Conservation (phyloP, 2,113 vertebrate species). For the Dicrurus megarhynchus region DNA sequence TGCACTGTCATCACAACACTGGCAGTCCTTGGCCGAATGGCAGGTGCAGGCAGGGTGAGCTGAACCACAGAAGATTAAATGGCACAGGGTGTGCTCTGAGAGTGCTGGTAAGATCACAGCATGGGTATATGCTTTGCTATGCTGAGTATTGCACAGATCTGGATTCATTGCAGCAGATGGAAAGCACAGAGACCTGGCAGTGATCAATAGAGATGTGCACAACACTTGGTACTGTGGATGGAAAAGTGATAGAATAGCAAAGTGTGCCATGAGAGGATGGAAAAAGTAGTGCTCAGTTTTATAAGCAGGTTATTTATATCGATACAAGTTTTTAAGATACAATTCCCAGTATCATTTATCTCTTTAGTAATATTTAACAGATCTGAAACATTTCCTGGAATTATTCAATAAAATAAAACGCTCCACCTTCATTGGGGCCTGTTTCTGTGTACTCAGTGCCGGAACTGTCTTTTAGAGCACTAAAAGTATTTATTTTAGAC, state of each 20-base stretch:
- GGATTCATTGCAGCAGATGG: not conserved
- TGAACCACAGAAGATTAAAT: not conserved
- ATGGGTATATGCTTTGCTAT: accelerated
- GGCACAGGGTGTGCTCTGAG: not conserved
- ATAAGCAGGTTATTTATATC: not conserved
- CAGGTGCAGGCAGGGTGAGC: not conserved
- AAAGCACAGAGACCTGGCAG: not conserved
- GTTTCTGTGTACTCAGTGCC: not conserved
- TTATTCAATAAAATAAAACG: not conserved
- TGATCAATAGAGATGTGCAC: accelerated
- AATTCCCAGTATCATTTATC: not conserved
- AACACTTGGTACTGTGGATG: not conserved
- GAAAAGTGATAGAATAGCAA: not conserved
- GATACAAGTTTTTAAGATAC: not conserved
- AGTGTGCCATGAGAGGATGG: not conserved
- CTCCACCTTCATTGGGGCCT: not conserved
- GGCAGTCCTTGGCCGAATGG: not conserved
- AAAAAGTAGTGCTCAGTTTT: not conserved
- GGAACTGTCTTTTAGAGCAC: not conserved
- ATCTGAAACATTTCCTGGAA: not conserved
- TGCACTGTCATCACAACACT: accelerated
- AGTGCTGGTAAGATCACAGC: not conserved
- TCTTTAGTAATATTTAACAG: not conserved
- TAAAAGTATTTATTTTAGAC: not conserved
- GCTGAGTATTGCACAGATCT: not conserved